Base-by-base conservation (phyloP, 2,888 invertebrate species). In the Cepaea hortensis region DNA sequence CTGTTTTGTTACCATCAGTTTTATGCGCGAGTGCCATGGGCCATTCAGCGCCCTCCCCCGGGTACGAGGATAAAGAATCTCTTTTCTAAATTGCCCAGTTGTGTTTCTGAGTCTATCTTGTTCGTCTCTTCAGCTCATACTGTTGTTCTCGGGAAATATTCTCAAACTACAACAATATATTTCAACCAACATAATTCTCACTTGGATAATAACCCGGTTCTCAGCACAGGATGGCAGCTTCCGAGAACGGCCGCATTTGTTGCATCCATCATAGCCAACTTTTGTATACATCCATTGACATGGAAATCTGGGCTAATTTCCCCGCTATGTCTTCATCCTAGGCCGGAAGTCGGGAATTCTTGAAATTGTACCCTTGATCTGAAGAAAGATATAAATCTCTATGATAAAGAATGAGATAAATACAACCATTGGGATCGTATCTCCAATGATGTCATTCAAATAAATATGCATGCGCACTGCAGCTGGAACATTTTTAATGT, bases 311-410 rank as follows among this genome's bases (percentile, higher is more conserved):
- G 72, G 72, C 72, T 73, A 82, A 82, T 82, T 82, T 72, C 55
- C n/a, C 35, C n/a, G 73, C 72, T 5, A 50, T 55, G 72, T 61
- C 20, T 35, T 11, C 46, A 55, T 61, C 82, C 50, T 5, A 15
- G 61, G 3, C 18, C 72, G 50, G 72, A 73, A 35, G 82, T 15
- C 0, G 55, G 50, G 72, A 73, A 55, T 55, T 23, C 46, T 15
- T 73, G 15, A 73, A 73, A 82, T 50, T 70, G 82, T 82, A 55
- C 72, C 9, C 55, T 7, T 82, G 82, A 62, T 82, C 35, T 55
- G 73, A 82, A 82, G 72, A 72, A 82, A 82, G 72, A 82, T 50
- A 82, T 82, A 65, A 82, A 82, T 82, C 73, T 82, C 73, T 48
- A 82, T 73, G 55, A 73, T 73, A 82, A 72, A 73, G 23, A 35